Evolutionary conservation across 2,888 invertebrate species (phyloP).

Genomic region (Pheosia gnoma): DNA sequence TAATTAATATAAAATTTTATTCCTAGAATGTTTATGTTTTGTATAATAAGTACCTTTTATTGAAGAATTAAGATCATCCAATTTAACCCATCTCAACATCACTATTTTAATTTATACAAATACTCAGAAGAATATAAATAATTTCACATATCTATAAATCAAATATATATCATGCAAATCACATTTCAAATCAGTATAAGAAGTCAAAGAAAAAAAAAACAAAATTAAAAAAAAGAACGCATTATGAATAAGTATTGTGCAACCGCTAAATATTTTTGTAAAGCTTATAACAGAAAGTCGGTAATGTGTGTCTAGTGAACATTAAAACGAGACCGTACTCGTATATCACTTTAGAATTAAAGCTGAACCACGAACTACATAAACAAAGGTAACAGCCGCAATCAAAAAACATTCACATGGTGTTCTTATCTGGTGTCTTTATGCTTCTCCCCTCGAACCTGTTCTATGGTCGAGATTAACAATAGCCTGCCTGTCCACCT

Average conservation of each 20-base stretch:
- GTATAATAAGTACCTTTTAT: no score
- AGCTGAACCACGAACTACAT: slow-evolving; percentile 13
- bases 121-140: no score
- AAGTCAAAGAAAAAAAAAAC: background rate
- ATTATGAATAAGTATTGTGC: background rate
- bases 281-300: background rate
- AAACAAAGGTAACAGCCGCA: slow-evolving; percentile 36
- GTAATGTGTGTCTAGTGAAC: background rate
- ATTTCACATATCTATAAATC: no score
- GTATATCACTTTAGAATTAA: background rate
- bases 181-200: no score
- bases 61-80: no score
- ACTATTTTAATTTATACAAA: no score
- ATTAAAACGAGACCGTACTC: background rate
- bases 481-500: slow-evolving; percentile 75
- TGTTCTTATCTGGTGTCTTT: slow-evolving; percentile 68
- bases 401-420: slow-evolving; percentile 59
- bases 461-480: slow-evolving; percentile 72
- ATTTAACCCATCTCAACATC: no score
- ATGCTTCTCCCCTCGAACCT: slow-evolving; percentile 67
- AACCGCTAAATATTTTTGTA: background rate
- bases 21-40: background rate
- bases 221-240: background rate
- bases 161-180: no score
- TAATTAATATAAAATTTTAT: background rate